phyloP scores from a whole-genome alignment of 2,888 invertebrate genomes.

The Choreutis nemorana region DNA sequence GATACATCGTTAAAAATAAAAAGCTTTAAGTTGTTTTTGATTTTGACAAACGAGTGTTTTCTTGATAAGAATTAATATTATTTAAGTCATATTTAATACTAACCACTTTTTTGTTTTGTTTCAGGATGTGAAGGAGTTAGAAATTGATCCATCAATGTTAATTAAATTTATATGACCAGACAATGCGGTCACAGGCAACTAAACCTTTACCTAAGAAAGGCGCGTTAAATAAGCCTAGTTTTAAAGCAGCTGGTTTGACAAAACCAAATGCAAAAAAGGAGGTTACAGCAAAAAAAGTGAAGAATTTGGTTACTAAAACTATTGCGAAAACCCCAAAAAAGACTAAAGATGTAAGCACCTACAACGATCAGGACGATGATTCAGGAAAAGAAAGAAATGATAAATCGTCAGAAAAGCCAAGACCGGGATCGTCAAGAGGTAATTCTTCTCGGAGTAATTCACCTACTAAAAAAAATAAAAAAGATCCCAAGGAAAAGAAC shows the following conservation, averaged over 20 bases:
- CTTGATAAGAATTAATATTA: too few species aligned
- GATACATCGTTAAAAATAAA: too few species aligned
- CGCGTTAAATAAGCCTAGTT: slow-evolving; percentile 39
- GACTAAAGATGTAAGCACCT: slow-evolving; percentile 29
- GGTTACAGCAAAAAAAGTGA: slow-evolving; percentile 35
- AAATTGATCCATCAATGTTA: slow-evolving; percentile 42
- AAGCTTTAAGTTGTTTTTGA: too few species aligned
- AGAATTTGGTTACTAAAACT: slow-evolving; percentile 34
- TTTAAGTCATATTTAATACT: too few species aligned
- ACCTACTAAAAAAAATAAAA: slow-evolving; percentile 38
- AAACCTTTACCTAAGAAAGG: slow-evolving; percentile 57
- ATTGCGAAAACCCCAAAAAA: slow-evolving; percentile 35
- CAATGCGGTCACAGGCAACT: slow-evolving; percentile 59
- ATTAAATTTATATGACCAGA: slow-evolving; percentile 38
- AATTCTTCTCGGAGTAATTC: slow-evolving; percentile 28
- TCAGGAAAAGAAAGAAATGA: slow-evolving; percentile 26
- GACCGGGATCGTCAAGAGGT: slow-evolving; percentile 29
- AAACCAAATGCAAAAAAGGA: slow-evolving; percentile 40
- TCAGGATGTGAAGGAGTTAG: slow-evolving; percentile 46
- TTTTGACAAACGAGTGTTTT: too few species aligned
- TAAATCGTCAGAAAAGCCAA: slow-evolving; percentile 22
- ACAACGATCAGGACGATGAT: slow-evolving; percentile 26
- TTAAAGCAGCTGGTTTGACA: slow-evolving; percentile 27
- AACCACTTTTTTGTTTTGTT: slow-evolving; percentile 38
- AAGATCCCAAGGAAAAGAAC: slow-evolving; percentile 46